Conservation (phyloP, 2,888 invertebrate genomes). For the Ptilodon capucinus region DNA sequence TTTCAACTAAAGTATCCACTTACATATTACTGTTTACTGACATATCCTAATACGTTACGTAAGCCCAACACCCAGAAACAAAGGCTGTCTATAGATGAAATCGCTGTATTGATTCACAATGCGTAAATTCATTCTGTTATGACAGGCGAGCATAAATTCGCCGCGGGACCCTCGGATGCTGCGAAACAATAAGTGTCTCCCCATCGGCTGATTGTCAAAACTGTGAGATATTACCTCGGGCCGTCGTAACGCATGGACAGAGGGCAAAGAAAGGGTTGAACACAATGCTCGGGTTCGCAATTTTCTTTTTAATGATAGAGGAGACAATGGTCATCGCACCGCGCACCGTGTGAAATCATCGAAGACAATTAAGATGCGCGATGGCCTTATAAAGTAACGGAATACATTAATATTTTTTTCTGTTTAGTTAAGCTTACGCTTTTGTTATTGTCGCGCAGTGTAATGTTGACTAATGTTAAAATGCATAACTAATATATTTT, state of each 20-base stretch:
- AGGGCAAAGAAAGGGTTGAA: conserved; percentile 66
- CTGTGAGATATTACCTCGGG: conserved; percentile 72
- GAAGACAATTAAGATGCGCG: conserved; percentile 41
- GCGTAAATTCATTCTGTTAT: conserved; percentile 81
- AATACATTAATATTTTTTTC: conserved; percentile 41
- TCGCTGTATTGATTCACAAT: conserved; percentile 80
- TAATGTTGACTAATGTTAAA: conserved; percentile 13
- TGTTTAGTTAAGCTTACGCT: conserved; percentile 21
- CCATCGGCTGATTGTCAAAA: conserved; percentile 62
- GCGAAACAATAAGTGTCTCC: conserved; percentile 73
- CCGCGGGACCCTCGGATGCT: conserved; percentile 77
- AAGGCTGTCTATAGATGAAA: conserved; percentile 72
- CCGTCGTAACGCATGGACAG: conserved; percentile 64
- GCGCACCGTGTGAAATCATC: conserved; percentile 71
- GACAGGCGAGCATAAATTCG: conserved; percentile 80
- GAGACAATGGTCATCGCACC: conserved; percentile 71
- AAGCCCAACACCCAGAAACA: conserved; percentile 77
- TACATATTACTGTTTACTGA: conserved; percentile 57
- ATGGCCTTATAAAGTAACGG: conserved; percentile 42
- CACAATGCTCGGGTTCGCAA: conserved; percentile 58
- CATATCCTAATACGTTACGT: conserved; percentile 70
- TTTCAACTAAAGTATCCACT: conserved; percentile 61
- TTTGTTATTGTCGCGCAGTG: conserved; percentile 15
- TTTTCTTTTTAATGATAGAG: conserved; percentile 69
- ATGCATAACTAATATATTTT: neutral